These are phyloP conservation scores for Hydropsyche betteni DNA, from an alignment of 2,888 invertebrate genomes.

Conservation along the genomic window DNA sequence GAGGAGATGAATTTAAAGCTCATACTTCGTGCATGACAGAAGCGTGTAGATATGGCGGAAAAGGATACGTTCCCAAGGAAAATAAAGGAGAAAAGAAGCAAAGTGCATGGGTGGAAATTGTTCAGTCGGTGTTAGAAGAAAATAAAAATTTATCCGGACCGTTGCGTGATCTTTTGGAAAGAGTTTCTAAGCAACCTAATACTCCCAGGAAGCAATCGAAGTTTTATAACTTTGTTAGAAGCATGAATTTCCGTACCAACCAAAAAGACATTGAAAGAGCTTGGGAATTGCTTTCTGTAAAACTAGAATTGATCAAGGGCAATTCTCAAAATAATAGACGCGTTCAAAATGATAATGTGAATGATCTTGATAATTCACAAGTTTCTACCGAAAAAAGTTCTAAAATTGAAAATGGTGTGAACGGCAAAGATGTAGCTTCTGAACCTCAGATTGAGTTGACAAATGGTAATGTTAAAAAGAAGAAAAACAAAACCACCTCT, in stretches of 20 bases:
- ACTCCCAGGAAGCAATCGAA: conserved; percentile 87
- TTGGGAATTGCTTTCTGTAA: conserved; percentile 72
- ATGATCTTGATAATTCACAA: conserved; percentile 5
- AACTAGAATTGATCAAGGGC: conserved; percentile 63
- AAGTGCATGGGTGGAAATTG: conserved; percentile 80
- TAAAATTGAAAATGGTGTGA: conserved; percentile 32
- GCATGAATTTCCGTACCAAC: conserved; percentile 69
- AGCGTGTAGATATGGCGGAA: conserved; percentile 88
- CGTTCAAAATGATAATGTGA: conserved; percentile 53
- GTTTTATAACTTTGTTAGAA: conserved; percentile 80
- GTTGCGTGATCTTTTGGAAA: conserved; percentile 71
- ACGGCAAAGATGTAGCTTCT: conserved; percentile 9
- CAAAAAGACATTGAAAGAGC: conserved; percentile 70
- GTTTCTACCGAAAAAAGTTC: neutral
- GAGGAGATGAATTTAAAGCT: conserved; percentile 77
- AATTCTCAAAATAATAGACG: conserved; percentile 25
- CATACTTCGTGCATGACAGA: conserved; percentile 90
- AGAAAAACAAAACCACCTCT: too few species aligned
- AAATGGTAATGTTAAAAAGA: too few species aligned
- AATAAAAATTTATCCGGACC: conserved; percentile 66
- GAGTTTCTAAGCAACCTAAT: conserved; percentile 77
- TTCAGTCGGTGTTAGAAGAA: conserved; percentile 72
- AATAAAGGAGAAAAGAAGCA: conserved; percentile 91
- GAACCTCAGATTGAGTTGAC: neutral
- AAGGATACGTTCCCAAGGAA: conserved; percentile 73